phyloP scores from a whole-genome alignment of 2,888 invertebrate species.

The Bellardia bayeri region DNA sequence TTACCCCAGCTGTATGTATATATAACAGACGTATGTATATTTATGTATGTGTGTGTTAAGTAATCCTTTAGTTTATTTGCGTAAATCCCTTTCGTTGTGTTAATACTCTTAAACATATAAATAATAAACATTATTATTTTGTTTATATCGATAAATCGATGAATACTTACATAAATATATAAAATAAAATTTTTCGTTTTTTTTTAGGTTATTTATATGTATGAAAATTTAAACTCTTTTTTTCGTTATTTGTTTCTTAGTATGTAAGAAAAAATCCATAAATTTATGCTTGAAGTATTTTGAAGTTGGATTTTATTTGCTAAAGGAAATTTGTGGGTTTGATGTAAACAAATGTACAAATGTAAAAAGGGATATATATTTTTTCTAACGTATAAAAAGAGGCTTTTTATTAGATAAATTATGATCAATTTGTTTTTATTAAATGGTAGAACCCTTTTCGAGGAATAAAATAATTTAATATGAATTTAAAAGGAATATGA shows the following conservation, averaged over 20 bases:
- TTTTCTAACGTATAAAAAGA: neutral
- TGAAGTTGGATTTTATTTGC: slow-evolving; percentile 32
- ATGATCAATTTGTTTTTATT: slow-evolving; percentile 29
- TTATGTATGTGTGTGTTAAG: slow-evolving; percentile 22
- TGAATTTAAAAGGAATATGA: neutral
- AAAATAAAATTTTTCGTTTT: slow-evolving; percentile 28
- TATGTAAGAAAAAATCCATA: slow-evolving; percentile 10
- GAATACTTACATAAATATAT: slow-evolving; percentile 41
- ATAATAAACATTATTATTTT: slow-evolving; percentile 66
- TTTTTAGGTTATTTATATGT: neutral
- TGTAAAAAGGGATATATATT: neutral
- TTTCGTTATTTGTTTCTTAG: neutral
- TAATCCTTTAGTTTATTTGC: slow-evolving; percentile 70
- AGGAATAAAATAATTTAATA: neutral
- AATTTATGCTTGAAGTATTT: slow-evolving; percentile 40
- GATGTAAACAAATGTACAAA: neutral
- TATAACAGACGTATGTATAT: neutral
- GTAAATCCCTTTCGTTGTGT: slow-evolving; percentile 64
- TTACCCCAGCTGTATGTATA: neutral
- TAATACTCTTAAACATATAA: slow-evolving; percentile 64
- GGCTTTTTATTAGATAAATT: slow-evolving; percentile 4
- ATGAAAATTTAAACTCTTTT: slow-evolving; percentile 14
- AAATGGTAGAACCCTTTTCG: slow-evolving; percentile 17
- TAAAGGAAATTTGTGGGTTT: slow-evolving; percentile 21
- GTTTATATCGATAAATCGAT: slow-evolving; percentile 63